Percentiles rank a stretch among this genome's conserved stretches.
Evolutionary conservation across 1,140 invertebrate genomes (phyloP).

Genomic region (Drosophila micromelanica): DNA sequence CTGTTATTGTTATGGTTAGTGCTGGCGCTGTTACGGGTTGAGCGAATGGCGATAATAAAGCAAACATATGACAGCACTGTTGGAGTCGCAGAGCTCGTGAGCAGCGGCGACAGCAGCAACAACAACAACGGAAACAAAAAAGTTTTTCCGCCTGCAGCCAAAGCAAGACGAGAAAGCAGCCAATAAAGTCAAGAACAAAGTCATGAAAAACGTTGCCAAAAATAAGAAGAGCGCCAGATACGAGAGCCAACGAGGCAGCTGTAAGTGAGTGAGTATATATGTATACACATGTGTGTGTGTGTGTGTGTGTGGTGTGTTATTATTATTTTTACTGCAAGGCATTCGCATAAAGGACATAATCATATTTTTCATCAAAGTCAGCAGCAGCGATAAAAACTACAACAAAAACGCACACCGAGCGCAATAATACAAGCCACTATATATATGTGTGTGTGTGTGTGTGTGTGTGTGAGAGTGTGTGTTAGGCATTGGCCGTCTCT

Average conservation of each 20-base stretch:
- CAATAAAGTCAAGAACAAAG: slow-evolving; percentile 80
- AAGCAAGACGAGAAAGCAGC: slow-evolving; percentile 45
- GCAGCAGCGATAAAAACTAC: slow-evolving; percentile 81
- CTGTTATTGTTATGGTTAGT: slow-evolving; percentile 72
- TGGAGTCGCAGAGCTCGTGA: neutral
- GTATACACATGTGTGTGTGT: neutral
- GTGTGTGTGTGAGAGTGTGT: slow-evolving; percentile 19
- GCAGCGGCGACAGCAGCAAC: neutral
- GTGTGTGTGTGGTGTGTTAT: slow-evolving; percentile 60
- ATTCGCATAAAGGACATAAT: slow-evolving; percentile 83
- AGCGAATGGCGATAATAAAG: slow-evolving; percentile 71
- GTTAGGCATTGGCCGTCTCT: slow-evolving; percentile 16
- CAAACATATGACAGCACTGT: slow-evolving; percentile 69
- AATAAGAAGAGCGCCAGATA: slow-evolving; percentile 44
- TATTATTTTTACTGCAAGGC: slow-evolving; percentile 83
- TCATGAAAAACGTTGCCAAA: slow-evolving; percentile 79
- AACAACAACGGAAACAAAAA: slow-evolving; percentile 17
- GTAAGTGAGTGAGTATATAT: neutral
- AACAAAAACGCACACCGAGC: slow-evolving; percentile 47
- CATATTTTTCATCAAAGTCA: slow-evolving; percentile 83
- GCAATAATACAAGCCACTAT: slow-evolving; percentile 48
- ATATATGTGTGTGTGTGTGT: slow-evolving; percentile 16
- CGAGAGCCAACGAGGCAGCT: slow-evolving; percentile 18
- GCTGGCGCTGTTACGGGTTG: slow-evolving; percentile 59
- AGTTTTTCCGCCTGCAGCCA: slow-evolving; percentile 56